Percentiles rank a stretch among this genome's conserved stretches.
These are phyloP conservation scores for Pteromalus puparum DNA, from an alignment of 1,140 invertebrate species.

Conservation along the genomic window DNA sequence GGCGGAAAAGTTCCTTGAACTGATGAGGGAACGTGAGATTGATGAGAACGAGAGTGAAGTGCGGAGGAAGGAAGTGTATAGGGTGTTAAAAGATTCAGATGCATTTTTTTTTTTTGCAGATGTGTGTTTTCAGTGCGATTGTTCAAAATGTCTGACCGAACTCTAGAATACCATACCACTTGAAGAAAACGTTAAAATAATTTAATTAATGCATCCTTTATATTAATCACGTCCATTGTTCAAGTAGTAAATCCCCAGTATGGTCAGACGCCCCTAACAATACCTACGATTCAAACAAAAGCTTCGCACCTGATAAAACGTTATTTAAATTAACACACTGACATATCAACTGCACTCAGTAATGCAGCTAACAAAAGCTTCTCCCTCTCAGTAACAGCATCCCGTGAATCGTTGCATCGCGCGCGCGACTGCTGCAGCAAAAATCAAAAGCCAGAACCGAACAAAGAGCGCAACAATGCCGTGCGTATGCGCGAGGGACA, in stretches of 20 bases:
- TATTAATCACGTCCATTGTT: too few species aligned
- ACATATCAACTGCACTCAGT: neutral
- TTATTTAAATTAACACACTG: neutral
- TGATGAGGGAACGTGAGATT: constrained; percentile 25
- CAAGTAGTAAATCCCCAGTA: neutral
- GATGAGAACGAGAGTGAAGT: constrained; percentile 45
- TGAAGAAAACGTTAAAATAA: too few species aligned
- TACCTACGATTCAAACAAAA: neutral
- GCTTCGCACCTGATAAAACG: neutral
- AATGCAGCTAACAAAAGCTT: neutral
- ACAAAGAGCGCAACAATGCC: neutral
- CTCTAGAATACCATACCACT: too few species aligned
- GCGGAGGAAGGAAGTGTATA: neutral
- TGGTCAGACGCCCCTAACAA: neutral
- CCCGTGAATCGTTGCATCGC: too few species aligned
- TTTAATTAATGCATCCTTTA: too few species aligned
- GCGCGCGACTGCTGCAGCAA: too few species aligned
- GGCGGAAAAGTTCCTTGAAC: constrained; percentile 17
- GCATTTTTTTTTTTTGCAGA: too few species aligned
- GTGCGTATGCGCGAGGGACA: too few species aligned
- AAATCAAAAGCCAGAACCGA: neutral
- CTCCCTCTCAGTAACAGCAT: too few species aligned
- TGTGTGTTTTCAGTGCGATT: too few species aligned
- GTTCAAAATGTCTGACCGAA: too few species aligned
- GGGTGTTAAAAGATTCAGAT: too few species aligned